Evolutionary conservation across 2,113 vertebrate genomes (phyloP).

Genomic region (Daboia siamensis): DNA sequence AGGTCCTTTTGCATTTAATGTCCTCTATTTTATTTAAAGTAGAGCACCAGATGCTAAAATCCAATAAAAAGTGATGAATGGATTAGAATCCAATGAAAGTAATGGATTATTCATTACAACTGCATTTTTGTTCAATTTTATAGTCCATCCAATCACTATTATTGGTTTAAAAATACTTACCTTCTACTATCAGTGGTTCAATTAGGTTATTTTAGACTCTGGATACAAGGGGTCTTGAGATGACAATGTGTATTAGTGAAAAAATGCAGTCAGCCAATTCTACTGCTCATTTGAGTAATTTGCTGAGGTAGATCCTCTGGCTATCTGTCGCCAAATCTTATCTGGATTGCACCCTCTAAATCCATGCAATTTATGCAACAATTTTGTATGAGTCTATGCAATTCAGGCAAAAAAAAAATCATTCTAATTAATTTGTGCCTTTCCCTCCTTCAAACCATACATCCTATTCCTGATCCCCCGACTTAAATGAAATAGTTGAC

Average conservation of each 20-base stretch:
- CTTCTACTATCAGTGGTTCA: background rate
- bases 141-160: background rate
- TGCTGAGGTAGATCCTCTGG: background rate
- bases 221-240: background rate
- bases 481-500: background rate
- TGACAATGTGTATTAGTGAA: background rate
- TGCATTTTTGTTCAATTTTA: background rate
- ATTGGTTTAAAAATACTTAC: background rate
- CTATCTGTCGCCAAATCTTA: background rate
- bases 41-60: background rate
- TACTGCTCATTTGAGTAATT: background rate
- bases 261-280: background rate
- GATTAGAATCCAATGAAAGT: conserved; percentile 6
- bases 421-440: background rate
- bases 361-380: background rate
- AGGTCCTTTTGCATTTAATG: background rate
- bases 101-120: conserved; percentile 4
- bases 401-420: background rate
- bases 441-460: background rate
- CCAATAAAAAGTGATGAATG: background rate
- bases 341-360: background rate
- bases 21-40: background rate
- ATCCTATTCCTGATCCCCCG: background rate
- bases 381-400: background rate
- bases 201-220: background rate